Base-by-base conservation (phyloP, 2,888 invertebrate species). In the Tetramorium bicarinatum region DNA sequence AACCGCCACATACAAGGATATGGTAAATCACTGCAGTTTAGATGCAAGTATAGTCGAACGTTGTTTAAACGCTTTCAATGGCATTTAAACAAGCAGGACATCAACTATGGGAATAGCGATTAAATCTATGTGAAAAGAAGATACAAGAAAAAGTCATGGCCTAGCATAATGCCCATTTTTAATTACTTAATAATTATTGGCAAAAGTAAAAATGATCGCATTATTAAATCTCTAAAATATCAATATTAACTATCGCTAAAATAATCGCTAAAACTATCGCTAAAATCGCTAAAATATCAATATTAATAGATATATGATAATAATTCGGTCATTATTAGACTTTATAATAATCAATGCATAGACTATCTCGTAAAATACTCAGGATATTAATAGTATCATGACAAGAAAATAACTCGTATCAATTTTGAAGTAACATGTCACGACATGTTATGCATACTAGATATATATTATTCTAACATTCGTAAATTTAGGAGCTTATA, bases 1-100 rank as follows among this genome's bases (percentile, higher is more conserved):
- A 34, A 34, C 29, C 29, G 29, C 29, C 29, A 34, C 29, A 34
- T 34, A 34, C 0, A 34, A 82, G 93, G 94, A 80, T 94, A 94
- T 79, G 95, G 95, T 21, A 94, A 94, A 76, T 87, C 90, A 11
- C 94, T 95, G 18, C 93, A 93, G 82, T 93, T 95, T 88, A 83
- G 86, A 41, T 95, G 95, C 87, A 87, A 86, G 7, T 88, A 92
- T 81, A 95, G 95, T 87, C 80, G 87, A 44, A 94, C 92, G 76
- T 88, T 89, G 34, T 94, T 94, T 84, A 94, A 93, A 25, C 94
- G 94, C 72, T 92, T 88, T 44, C 87, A 88, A 56, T 90, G 92
- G 13, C 93, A 93, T 82, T 86, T 92, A 71, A 85, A 87, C 6
- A 92, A 85, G 0, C 87, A 89, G 49, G 92, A 93, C 15, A 61